These are phyloP conservation scores for Antheraea assamensis DNA, from an alignment of 2,888 invertebrate genomes.

Conservation along the genomic window DNA sequence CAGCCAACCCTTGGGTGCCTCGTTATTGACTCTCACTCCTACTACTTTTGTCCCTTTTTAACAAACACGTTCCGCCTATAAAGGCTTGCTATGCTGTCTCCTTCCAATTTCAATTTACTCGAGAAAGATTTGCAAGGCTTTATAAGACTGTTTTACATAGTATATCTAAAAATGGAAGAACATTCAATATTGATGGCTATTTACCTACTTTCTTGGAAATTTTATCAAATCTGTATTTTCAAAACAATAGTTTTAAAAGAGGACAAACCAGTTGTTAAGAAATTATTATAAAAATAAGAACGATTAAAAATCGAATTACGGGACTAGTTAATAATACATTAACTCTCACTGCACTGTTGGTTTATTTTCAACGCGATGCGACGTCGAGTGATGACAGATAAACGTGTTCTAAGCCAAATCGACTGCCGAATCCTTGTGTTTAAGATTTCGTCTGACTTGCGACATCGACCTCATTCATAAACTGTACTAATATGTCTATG, in stretches of 20 bases:
- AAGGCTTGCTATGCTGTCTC: conserved; percentile 56
- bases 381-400: conserved; percentile 2
- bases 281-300: background rate
- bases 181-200: background rate
- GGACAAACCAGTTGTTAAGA: background rate
- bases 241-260: background rate
- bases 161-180: conserved; percentile 32
- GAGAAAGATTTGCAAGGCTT: conserved; percentile 81
- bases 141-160: conserved; percentile 60
- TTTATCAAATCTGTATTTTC: background rate
- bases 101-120: conserved; percentile 81
- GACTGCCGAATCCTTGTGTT: background rate
- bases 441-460: conserved; percentile 9
- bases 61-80: conserved; percentile 37
- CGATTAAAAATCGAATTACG: background rate
- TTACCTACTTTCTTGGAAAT: background rate
- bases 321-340: background rate
- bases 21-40: conserved; percentile 83
- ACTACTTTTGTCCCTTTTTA: conserved; percentile 54
- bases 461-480: conserved; percentile 11
- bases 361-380: background rate
- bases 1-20: conserved; percentile 81
- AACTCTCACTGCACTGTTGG: background rate
- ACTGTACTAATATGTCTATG: background rate
- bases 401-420: conserved; percentile 1